These are phyloP conservation scores for Drosophila emarginata DNA, from an alignment of 2,888 invertebrate genomes.

Conservation along the genomic window DNA sequence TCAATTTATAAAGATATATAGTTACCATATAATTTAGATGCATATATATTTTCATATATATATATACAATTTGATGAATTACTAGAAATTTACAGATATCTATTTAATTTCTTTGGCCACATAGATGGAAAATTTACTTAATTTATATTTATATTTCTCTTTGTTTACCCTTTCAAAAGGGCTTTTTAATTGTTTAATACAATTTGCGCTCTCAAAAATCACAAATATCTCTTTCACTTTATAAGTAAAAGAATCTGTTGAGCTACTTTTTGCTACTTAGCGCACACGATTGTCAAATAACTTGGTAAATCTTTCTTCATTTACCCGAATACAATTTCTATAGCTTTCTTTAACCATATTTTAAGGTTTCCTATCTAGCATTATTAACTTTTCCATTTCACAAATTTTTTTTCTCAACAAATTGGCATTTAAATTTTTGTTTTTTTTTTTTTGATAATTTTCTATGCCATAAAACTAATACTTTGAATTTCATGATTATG, in stretches of 20 bases:
- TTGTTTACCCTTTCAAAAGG: background rate
- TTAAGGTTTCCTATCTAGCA: constrained; percentile 3
- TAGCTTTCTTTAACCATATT: background rate
- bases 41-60: constrained; percentile 45
- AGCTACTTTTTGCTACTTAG: background rate
- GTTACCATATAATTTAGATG: constrained; percentile 10
- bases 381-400: background rate
- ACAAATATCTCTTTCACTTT: constrained; percentile 45
- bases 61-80: constrained; percentile 10
- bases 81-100: background rate
- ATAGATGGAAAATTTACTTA: constrained; percentile 44
- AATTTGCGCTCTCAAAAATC: background rate
- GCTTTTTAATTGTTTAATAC: background rate
- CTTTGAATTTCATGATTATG: constrained; percentile 5
- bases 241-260: constrained; percentile 44
- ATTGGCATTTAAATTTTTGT: background rate
- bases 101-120: background rate
- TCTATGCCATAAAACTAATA: constrained; percentile 12
- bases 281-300: constrained; percentile 70
- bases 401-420: constrained; percentile 2
- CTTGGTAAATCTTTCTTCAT: constrained; percentile 31
- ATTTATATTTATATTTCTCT: constrained; percentile 25
- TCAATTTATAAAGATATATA: background rate
- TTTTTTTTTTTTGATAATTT: background rate
- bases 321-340: background rate